Evolutionary conservation across 2,797 vertebrate species (phyloP), one percentile per base, ranked within the genome.

Genomic region (Sebastiscus tertius): DNA sequence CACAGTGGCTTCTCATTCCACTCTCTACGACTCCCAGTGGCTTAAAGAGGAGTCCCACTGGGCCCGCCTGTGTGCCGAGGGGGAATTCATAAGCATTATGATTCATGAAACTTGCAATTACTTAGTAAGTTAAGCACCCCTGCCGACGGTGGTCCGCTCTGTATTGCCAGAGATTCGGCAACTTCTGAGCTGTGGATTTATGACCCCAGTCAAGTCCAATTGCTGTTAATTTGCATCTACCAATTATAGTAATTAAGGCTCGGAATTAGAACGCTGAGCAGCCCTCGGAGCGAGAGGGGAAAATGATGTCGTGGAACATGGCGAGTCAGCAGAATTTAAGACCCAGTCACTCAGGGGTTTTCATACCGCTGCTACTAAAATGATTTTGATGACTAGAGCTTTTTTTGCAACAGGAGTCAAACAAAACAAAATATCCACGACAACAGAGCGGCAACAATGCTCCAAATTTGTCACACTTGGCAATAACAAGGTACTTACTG

Each of bases 221-320:
- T 96, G 92, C 89, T 89, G 90, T 93, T 95, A 93, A 96, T 96
- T 95, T 94, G 93, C 93, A 95, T 95, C 93, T 90, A 89, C 90
- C 93, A 95, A 96, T 95, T 94, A 95, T 78, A 87, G 92, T 93
- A 95, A 96, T 96, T 95, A 95, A 93, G 89, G 91, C 82, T 87
- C 59, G 54, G 88, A 93, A 94, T 92, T 88, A 92, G 84, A 93
- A 92, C 58, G 80, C 75, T 72, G 86, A 91, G 80, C 89, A 89
- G 93, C 87, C 82, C 67, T 87, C 31, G 16, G 83, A 89, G 73
- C 62, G 80, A 82, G 61, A 63, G 74, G 86, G 81, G 83, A 83
- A 84, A 88, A 87, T 90, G 63, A 87, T 87, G 91, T 75, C 68
- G 76, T 88, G 89, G 89, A 91, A 93, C 82, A 88, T 85, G 82